Percentiles rank a stretch among this genome's conserved stretches.
Conservation (phyloP, 1,140 invertebrate genomes). For the Coelopa frigida region DNA sequence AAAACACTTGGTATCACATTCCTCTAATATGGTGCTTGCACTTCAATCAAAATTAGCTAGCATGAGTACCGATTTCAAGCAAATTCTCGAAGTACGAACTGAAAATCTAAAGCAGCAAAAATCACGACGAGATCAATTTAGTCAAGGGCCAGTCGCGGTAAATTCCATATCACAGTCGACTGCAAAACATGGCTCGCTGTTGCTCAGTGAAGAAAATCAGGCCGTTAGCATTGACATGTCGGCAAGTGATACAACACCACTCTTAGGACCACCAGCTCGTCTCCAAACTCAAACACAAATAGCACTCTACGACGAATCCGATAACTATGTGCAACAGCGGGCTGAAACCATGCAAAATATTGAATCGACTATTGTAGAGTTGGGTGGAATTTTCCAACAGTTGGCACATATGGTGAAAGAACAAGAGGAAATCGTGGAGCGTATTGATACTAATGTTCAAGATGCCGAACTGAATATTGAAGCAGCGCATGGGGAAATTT, state of each 20-base stretch:
- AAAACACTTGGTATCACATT: constrained; percentile 86
- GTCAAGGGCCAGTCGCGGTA: constrained; percentile 60
- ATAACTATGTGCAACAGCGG: constrained; percentile 83
- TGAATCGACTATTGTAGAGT: constrained; percentile 96
- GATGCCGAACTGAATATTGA: constrained; percentile 95
- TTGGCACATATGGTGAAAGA: constrained; percentile 98
- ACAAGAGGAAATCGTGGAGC: constrained; percentile 96
- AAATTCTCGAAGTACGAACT: constrained; percentile 78
- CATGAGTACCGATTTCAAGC: constrained; percentile 96
- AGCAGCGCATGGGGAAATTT: constrained; percentile 91
- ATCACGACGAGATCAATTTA: constrained; percentile 87
- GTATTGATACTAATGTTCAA: constrained; percentile 96
- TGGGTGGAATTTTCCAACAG: constrained; percentile 98
- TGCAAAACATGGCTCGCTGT: constrained; percentile 49
- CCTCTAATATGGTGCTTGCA: constrained; percentile 88
- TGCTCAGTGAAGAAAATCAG: constrained; percentile 60
- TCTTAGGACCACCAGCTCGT: constrained; percentile 18
- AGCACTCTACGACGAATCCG: constrained; percentile 75
- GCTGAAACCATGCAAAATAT: constrained; percentile 99
- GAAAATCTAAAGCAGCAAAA: constrained; percentile 96
- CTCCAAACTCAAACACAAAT: constrained; percentile 52
- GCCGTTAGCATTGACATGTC: constrained; percentile 71
- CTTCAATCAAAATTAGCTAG: constrained; percentile 91
- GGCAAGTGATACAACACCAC: constrained; percentile 34
- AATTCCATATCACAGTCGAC: constrained; percentile 66